phyloP scores from a whole-genome alignment of 2,888 invertebrate genomes.

The Megamerina dolium region DNA sequence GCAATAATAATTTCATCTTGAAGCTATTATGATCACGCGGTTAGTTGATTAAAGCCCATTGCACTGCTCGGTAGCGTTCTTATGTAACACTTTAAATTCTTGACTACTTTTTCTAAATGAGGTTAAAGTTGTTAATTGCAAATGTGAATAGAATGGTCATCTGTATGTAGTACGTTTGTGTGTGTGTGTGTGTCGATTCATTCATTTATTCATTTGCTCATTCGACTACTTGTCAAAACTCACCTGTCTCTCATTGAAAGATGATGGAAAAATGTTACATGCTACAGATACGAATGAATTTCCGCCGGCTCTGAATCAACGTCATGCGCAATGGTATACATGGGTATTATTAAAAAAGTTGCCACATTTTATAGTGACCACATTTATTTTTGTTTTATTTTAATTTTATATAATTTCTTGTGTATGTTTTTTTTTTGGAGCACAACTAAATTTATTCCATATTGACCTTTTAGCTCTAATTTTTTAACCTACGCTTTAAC shows the following conservation, averaged over 20 bases:
- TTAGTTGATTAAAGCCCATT: conserved; percentile 19
- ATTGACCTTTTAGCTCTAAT: conserved; percentile 39
- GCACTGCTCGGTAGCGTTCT: too few relatives aligned
- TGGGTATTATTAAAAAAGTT: too few relatives aligned
- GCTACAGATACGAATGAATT: conserved; percentile 9
- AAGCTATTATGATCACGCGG: conserved; percentile 18
- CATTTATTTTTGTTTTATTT: too few relatives aligned
- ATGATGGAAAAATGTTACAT: neutral
- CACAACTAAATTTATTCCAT: conserved; percentile 36
- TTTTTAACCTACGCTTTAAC: conserved; percentile 26
- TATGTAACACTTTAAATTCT: too few relatives aligned
- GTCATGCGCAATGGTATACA: conserved; percentile 6
- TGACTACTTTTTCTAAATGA: too few relatives aligned
- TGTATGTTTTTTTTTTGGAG: neutral
- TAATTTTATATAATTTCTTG: conserved; percentile 5
- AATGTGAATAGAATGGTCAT: neutral
- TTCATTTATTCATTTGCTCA: conserved; percentile 1
- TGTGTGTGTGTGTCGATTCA: conserved; percentile 1
- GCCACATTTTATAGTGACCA: too few relatives aligned
- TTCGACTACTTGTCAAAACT: conserved; percentile 15
- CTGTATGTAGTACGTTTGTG: conserved; percentile 4
- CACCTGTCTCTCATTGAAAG: conserved; percentile 13
- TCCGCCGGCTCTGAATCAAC: conserved; percentile 8
- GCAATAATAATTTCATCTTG: neutral
- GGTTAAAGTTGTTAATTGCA: too few relatives aligned